phyloP scores from a whole-genome alignment of 2,797 vertebrate species.

The Hypotaenidia philippensis region DNA sequence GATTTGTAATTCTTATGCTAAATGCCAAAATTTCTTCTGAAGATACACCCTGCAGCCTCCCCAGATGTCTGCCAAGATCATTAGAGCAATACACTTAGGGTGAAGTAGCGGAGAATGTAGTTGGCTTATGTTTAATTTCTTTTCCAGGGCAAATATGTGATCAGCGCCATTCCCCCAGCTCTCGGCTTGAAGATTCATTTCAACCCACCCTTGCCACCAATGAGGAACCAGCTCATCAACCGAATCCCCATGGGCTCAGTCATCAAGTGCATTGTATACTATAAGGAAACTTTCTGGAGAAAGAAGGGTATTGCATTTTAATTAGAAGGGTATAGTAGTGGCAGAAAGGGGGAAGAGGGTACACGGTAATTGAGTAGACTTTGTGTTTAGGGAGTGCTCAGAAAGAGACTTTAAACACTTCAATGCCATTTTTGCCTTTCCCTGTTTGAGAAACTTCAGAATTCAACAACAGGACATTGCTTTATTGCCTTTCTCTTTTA shows the following conservation, averaged over 20 bases:
- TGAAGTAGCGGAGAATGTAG: not conserved
- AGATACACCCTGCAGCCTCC: not conserved
- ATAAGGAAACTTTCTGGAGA: conserved; percentile 96
- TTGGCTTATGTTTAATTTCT: conserved; percentile 28
- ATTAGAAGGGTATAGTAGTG: not conserved
- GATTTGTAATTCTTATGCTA: not conserved
- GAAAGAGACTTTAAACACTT: not conserved
- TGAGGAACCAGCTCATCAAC: conserved; percentile 94
- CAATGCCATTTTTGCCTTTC: not conserved
- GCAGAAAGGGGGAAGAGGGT: not conserved
- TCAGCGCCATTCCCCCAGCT: conserved; percentile 89
- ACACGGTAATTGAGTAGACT: not conserved
- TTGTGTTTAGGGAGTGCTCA: not conserved
- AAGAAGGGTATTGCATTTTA: conserved; percentile 85
- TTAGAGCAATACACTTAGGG: not conserved
- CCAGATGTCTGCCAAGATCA: not conserved
- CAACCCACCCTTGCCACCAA: conserved; percentile 90
- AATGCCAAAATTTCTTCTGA: not conserved
- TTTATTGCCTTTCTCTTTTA: not conserved
- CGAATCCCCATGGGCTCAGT: conserved; percentile 95
- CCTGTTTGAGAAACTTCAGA: not conserved
- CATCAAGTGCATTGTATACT: conserved; percentile 98
- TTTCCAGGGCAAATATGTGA: conserved; percentile 90
- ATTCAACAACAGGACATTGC: not conserved
- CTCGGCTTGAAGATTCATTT: conserved; percentile 95